A percentile compares a stretch with the other conserved stretches of the same genome.
Conservation (phyloP, 1,140 invertebrate species). For the Mya arenaria region DNA sequence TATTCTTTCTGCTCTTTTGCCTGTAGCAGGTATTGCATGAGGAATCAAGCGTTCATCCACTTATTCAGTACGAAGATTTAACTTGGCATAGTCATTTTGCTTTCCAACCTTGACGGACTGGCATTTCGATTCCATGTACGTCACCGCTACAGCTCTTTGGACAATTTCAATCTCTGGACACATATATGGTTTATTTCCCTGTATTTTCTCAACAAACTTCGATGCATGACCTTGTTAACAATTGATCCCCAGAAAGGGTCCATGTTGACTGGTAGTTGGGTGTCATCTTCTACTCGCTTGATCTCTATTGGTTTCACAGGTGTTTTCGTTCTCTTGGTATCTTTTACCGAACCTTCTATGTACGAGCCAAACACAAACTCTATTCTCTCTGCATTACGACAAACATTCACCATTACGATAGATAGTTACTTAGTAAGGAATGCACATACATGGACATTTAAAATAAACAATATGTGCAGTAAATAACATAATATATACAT, state of each 20-base stretch:
- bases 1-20: neutral
- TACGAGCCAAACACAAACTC: constrained; percentile 23
- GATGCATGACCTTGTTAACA: neutral
- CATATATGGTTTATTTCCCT: too few species aligned
- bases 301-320: constrained; percentile 2
- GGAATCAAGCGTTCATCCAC: constrained; percentile 15
- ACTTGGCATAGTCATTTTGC: neutral
- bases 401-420: too few species aligned
- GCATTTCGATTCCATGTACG: neutral
- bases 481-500: too few species aligned
- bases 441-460: too few species aligned
- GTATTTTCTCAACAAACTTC: neutral
- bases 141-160: too few species aligned
- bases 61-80: neutral
- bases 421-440: too few species aligned
- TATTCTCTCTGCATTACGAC: too few species aligned
- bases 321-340: neutral
- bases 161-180: neutral
- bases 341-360: constrained; percentile 6
- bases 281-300: neutral
- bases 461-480: too few species aligned
- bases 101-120: neutral
- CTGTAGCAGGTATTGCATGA: neutral
- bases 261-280: constrained; percentile 17
- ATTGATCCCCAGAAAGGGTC: constrained; percentile 3